Conservation (phyloP, 37 sponge, comb jelly and placozoan species). For the Agelas oroides region DNA sequence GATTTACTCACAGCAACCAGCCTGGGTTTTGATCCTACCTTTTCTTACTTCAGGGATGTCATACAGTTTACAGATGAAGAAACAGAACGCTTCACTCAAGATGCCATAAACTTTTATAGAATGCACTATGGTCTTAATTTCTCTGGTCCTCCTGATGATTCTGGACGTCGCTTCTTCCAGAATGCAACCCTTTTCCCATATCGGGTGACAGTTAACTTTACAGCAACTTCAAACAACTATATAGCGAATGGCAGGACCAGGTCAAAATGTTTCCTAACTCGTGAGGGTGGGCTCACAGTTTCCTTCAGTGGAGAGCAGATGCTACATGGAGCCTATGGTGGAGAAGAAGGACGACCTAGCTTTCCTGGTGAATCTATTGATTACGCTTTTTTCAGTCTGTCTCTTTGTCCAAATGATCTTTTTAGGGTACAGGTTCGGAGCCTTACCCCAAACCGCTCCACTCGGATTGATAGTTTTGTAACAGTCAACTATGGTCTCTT, state of each 20-base stretch:
- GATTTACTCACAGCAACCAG: too few species aligned
- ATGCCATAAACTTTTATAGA: not conserved
- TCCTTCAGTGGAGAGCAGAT: not conserved
- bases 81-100: not conserved
- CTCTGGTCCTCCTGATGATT: not conserved
- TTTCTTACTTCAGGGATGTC: not conserved
- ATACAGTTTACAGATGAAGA: not conserved
- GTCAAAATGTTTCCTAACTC: not conserved
- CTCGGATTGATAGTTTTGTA: not conserved
- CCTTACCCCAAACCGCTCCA: not conserved
- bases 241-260: constrained; percentile 1
- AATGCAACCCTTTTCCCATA: not conserved
- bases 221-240: not conserved
- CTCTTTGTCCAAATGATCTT: not conserved
- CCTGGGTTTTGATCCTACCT: not conserved
- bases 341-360: not conserved
- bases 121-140: not conserved
- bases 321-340: constrained; percentile 1
- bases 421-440: not conserved
- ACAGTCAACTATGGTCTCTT: not conserved
- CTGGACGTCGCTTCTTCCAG: not conserved
- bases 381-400: not conserved
- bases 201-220: not conserved
- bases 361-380: not conserved
- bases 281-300: not conserved